phyloP scores from a whole-genome alignment of 2,113 vertebrate species.

The Phylloscopus trochiloides region DNA sequence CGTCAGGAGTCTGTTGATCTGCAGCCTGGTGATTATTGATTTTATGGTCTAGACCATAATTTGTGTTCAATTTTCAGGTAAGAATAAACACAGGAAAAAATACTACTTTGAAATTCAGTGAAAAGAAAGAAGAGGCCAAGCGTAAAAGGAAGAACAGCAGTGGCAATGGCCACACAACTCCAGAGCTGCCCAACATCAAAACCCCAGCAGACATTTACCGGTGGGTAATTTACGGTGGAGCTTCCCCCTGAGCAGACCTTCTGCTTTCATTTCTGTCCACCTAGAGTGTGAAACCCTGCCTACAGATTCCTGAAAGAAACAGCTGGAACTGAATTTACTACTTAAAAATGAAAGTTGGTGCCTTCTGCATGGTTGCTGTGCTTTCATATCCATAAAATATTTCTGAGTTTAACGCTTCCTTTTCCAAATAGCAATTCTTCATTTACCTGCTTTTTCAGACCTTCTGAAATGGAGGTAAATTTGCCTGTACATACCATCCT shows the following conservation, averaged over 20 bases:
- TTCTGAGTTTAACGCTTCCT: not conserved
- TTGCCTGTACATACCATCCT: not conserved
- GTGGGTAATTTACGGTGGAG: conserved; percentile 53
- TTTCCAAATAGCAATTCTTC: not conserved
- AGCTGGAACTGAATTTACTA: not conserved
- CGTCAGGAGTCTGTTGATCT: not conserved
- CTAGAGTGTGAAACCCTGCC: not conserved
- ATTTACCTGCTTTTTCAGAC: not conserved
- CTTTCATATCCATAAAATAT: not conserved
- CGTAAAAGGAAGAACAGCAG: conserved; percentile 87
- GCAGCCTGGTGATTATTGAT: not conserved
- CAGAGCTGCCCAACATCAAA: conserved; percentile 84
- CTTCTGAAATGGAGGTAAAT: not conserved
- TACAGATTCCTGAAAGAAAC: not conserved
- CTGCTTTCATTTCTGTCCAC: not conserved
- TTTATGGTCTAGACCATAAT: conserved; percentile 7
- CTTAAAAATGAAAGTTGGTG: conserved; percentile 1
- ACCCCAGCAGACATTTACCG: conserved; percentile 93
- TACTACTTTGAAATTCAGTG: conserved; percentile 94
- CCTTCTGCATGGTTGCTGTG: not conserved
- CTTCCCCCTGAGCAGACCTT: not conserved
- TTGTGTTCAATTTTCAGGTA: conserved; percentile 79
- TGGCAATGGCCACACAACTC: conserved; percentile 78
- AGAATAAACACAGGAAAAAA: conserved; percentile 98
- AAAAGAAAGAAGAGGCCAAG: conserved; percentile 92